Evolutionary conservation across 2,113 vertebrate genomes (phyloP).

Genomic region (Charadrius vociferus): DNA sequence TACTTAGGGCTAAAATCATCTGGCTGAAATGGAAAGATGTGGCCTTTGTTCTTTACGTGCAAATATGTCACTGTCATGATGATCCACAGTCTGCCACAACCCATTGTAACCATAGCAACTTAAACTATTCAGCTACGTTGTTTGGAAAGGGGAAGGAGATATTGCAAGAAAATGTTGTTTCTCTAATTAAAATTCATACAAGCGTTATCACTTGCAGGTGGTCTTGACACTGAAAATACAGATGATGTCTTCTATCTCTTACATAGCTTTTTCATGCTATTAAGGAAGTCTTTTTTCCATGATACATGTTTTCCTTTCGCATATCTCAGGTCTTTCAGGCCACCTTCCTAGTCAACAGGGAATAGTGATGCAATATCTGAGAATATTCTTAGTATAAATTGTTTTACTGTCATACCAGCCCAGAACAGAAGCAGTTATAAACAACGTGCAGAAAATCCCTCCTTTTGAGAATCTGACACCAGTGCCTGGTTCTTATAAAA

Average conservation of each 20-base stretch:
- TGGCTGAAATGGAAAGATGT: slow-evolving; percentile 20
- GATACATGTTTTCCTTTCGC: background rate
- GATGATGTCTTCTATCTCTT: background rate
- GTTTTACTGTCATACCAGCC: slow-evolving; percentile 8
- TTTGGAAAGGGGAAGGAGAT: slow-evolving; percentile 17
- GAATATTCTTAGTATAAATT: background rate
- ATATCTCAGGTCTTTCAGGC: background rate
- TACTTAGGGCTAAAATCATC: slow-evolving; percentile 19
- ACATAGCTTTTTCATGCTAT: background rate
- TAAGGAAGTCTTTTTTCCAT: background rate
- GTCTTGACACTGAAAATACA: background rate
- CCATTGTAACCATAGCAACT: slow-evolving; percentile 63
- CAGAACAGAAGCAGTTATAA: slow-evolving; percentile 31
- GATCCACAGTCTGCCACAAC: slow-evolving; percentile 47
- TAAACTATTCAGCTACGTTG: slow-evolving; percentile 8
- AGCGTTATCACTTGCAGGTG: slow-evolving; percentile 42
- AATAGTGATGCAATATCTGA: slow-evolving; percentile 1
- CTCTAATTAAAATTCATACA: slow-evolving; percentile 43
- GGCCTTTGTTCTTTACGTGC: slow-evolving; percentile 15
- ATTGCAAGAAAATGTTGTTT: slow-evolving; percentile 56
- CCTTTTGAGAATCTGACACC: slow-evolving; percentile 28
- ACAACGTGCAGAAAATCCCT: slow-evolving; percentile 26
- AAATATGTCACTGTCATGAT: slow-evolving; percentile 38
- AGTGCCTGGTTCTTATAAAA: slow-evolving; percentile 12
- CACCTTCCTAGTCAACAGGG: background rate